Base-by-base conservation (phyloP, 2,113 vertebrate species). In the Anguilla japonica region DNA sequence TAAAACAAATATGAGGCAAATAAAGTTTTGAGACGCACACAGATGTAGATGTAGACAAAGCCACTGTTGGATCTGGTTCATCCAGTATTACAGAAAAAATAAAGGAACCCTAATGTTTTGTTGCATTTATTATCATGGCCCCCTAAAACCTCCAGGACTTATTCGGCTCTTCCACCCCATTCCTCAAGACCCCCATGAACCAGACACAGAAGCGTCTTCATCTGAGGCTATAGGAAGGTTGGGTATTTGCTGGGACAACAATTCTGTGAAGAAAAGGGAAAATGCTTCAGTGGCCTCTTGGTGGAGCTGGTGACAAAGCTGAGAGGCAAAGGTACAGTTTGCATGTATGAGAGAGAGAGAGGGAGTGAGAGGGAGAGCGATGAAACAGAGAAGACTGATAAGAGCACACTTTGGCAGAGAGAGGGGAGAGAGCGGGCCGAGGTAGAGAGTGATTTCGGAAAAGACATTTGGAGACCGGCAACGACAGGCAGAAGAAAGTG, bases 301-400 rank as follows among this genome's bases (percentile, higher is more conserved):
- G 93, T 93, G 95, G 94, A 88, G 94, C 94, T 95, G 91, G 95
- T 95, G 93, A 84, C 84, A 53, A 88, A 85, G 84, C 88, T 87
- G 91, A 91, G 86, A 11, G 29, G 22, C 20, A 11, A 18, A 34
- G 41, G 41, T 20, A 26, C 15, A 1, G 11, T 34, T 16, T 43
- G 13, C 2, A 22, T 80, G 79, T 1, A 84, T 82, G 63, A 29
- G 16, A 89, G 83, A 60, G 8, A 53, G 50, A 53, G 13, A 14
- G 8, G 9, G 50, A 13, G 50, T 13, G 71, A 22, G 43, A 41
- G n/a, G 4, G 26, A 53, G 84, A 34, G 13, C 1, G 29, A 34
- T 13, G n/a, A 20, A 46, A 53, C n/a, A n/a, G 83, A 40, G 7
- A 60, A 67, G 22, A 67, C 18, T 26, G 22, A 67, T 22, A 22